Base-by-base conservation (phyloP, 2,797 vertebrate genomes). In the Vipera latastei region DNA sequence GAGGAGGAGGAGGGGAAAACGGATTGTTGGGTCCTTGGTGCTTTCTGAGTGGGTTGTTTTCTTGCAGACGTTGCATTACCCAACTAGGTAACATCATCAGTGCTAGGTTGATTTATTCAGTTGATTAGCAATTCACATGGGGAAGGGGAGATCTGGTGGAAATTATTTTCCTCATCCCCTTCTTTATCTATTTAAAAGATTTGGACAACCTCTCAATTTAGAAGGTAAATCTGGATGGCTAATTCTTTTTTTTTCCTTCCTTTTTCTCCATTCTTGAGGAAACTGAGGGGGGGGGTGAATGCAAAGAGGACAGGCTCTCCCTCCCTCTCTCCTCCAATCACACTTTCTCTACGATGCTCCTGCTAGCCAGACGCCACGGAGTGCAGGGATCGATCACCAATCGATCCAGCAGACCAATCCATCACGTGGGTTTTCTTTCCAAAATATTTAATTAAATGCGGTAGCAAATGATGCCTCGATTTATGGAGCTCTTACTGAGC, bases 381-480 rank as follows among this genome's bases (percentile, higher is more conserved):
- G 13, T 59, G 26, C 32, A 94, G 95, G 96, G 97, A 98, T 99
- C 98, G 92, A 98, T 99, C 97, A 60, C 95, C 96, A 98, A 98
- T 99, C 98, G 98, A 99, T 98, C 97, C 91, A 57, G 97, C 96
- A 98, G 98, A 97, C 96, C 92, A 98, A 99, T 99, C 98, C 98
- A 99, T 99, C 98, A 98, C 96, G 93, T 95, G 96, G 98, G 98
- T 98, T 99, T 98, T 98, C 98, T 99, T 98, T 98, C 11, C 96
- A 97, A 98, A 98, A 98, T 98, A 98, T 98, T 98, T 99, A 98
- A 98, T 99, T 98, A 98, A 98, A 98, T 98, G 98, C 97, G 97
- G 97, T 98, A 98, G 98, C 98, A 98, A 98, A 98, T 98, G 98
- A 98, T 98, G 98, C 97, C 95, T 98, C 97, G 98, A 98, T 98